Evolutionary conservation across 2,888 invertebrate species (phyloP).

Genomic region (Schrankia costaestrigalis): DNA sequence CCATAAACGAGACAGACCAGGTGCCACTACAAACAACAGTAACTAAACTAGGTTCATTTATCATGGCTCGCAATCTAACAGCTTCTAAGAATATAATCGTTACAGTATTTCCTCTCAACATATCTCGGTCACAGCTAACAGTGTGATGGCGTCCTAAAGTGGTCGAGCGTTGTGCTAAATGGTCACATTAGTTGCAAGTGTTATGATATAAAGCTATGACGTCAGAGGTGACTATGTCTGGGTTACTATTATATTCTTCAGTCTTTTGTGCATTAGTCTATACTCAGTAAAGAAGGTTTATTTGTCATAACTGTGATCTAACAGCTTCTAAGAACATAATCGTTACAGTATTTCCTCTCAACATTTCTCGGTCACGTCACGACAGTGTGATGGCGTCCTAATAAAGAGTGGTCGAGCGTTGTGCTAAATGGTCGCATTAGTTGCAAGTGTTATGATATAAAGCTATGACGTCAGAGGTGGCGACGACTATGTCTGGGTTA

Average conservation of each 20-base stretch:
- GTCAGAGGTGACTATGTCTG: slow-evolving; percentile 26
- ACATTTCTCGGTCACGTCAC: slow-evolving; percentile 30
- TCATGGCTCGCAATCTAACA: slow-evolving; percentile 17
- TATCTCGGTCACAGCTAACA: slow-evolving; percentile 30
- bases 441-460: slow-evolving; percentile 39
- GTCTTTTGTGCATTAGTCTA: no score
- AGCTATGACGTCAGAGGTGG: slow-evolving; percentile 39
- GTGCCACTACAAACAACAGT: no score
- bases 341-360: slow-evolving; percentile 31
- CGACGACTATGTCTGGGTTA: neutral
- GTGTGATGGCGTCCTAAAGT: slow-evolving; percentile 36
- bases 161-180: slow-evolving; percentile 42
- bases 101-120: slow-evolving; percentile 31
- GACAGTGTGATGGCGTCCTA: slow-evolving; percentile 35
- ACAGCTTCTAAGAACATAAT: slow-evolving; percentile 21
- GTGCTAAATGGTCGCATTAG: slow-evolving; percentile 51
- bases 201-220: slow-evolving; percentile 41
- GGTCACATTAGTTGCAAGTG: slow-evolving; percentile 45
- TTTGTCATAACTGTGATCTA: slow-evolving; percentile 14
- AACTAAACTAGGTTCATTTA: no score
- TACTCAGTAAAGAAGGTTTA: no score
- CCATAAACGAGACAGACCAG: no score
- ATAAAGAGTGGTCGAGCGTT: slow-evolving; percentile 34
- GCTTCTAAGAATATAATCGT: slow-evolving; percentile 19
- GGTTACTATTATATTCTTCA: no score